Percentiles rank a stretch among this genome's conserved stretches.
phyloP scores from a whole-genome alignment of 1,140 invertebrate species.

The Octopus bimaculoides region DNA sequence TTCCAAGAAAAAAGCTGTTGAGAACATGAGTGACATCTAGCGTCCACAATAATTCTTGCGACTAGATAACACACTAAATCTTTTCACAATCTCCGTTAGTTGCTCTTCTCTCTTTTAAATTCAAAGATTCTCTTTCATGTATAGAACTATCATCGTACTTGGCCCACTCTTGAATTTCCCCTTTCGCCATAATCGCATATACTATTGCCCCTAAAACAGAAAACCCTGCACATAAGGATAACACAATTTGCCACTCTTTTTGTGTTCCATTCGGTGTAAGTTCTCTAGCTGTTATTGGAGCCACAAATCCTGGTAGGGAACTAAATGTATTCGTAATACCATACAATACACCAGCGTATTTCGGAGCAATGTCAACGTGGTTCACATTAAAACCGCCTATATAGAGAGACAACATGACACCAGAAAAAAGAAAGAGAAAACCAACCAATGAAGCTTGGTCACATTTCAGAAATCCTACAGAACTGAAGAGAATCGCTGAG shows the following conservation, averaged over 20 bases:
- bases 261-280: slow-evolving; percentile 62
- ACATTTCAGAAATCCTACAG: slow-evolving; percentile 18
- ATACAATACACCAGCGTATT: slow-evolving; percentile 72
- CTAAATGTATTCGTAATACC: slow-evolving; percentile 82
- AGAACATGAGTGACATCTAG: too few species aligned
- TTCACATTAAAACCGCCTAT: slow-evolving; percentile 73
- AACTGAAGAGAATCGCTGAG: slow-evolving; percentile 12
- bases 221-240: slow-evolving; percentile 68
- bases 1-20: too few species aligned
- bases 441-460: slow-evolving; percentile 20
- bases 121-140: too few species aligned
- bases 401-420: slow-evolving; percentile 11
- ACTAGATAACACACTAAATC: too few species aligned
- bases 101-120: too few species aligned
- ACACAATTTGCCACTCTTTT: slow-evolving; percentile 72
- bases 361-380: slow-evolving; percentile 74
- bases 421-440: slow-evolving; percentile 21
- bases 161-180: slow-evolving; percentile 75
- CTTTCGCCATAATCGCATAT: slow-evolving; percentile 75
- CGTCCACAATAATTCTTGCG: too few species aligned
- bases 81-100: too few species aligned
- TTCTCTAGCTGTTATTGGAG: slow-evolving; percentile 73
- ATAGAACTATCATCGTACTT: too few species aligned
- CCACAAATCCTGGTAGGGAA: slow-evolving; percentile 80
- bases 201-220: slow-evolving; percentile 68